Evolutionary conservation across 1,140 invertebrate genomes (phyloP).

Genomic region (Aphelenchoides avenae): DNA sequence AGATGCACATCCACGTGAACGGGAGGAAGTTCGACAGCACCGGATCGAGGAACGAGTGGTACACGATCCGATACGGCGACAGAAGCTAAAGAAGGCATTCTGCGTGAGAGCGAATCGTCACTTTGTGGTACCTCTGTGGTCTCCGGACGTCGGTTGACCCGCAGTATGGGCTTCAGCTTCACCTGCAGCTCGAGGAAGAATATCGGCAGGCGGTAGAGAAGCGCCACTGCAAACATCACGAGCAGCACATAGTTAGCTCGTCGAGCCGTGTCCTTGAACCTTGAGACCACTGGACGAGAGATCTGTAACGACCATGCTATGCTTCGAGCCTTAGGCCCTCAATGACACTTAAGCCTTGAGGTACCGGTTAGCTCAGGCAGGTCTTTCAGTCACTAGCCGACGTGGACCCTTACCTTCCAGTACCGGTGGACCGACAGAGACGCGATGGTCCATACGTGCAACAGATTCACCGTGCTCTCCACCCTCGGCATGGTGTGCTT

Average conservation of each 20-base stretch:
- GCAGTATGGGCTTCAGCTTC: constrained; percentile 40
- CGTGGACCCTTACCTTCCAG: constrained; percentile 49
- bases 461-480: constrained; percentile 48
- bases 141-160: constrained; percentile 40
- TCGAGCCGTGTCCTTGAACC: constrained; percentile 52
- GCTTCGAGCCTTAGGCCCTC: too few species aligned
- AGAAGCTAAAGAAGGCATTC: constrained; percentile 38
- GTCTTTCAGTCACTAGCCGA: constrained; percentile 4
- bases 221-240: constrained; percentile 41
- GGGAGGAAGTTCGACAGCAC: constrained; percentile 52
- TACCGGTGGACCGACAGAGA: constrained; percentile 55
- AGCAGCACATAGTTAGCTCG: constrained; percentile 44
- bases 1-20: constrained; percentile 56
- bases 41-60: constrained; percentile 55
- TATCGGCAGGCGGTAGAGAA: constrained; percentile 52
- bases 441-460: constrained; percentile 59
- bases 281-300: constrained; percentile 54
- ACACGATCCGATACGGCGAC: constrained; percentile 55
- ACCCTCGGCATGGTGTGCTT: constrained; percentile 49
- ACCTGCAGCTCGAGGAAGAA: constrained; percentile 53
- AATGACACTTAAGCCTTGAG: too few species aligned
- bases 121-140: constrained; percentile 48
- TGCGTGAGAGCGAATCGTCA: constrained; percentile 1
- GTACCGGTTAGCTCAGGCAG: too few species aligned
- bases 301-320: constrained; percentile 56